Percentiles rank a stretch among this genome's conserved stretches.
phyloP scores from a whole-genome alignment of 2,113 vertebrate species.

The Polypterus senegalus region DNA sequence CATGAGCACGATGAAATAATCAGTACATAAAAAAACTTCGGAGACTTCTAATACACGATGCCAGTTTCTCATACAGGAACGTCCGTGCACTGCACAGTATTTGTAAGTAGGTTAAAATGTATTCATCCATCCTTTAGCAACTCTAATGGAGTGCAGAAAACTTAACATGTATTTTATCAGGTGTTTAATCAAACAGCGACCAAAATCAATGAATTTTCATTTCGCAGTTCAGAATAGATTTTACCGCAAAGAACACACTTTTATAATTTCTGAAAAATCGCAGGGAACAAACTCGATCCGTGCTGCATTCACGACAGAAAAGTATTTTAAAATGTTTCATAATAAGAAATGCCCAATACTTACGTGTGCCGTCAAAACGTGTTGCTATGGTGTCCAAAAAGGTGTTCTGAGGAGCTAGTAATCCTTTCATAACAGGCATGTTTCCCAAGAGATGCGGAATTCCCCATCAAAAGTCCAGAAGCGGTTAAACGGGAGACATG shows the following conservation, averaged over 20 bases:
- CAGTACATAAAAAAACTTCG: no score
- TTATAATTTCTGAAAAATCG: neutral
- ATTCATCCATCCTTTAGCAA: no score
- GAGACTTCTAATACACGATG: no score
- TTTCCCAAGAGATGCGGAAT: constrained; percentile 70
- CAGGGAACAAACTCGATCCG: neutral
- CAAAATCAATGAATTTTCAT: neutral
- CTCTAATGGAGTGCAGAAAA: neutral
- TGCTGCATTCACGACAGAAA: neutral
- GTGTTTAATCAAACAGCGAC: neutral
- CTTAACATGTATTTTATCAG: neutral
- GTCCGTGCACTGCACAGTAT: no score
- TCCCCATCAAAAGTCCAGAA: constrained; percentile 83
- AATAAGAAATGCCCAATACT: constrained; percentile 44
- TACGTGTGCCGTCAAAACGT: constrained; percentile 96
- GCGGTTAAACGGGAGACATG: constrained; percentile 26
- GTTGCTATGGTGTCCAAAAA: constrained; percentile 96
- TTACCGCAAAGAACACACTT: neutral
- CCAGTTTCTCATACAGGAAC: no score
- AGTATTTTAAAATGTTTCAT: neutral
- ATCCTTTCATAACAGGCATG: constrained; percentile 98
- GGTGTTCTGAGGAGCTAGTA: constrained; percentile 95
- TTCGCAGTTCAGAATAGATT: neutral
- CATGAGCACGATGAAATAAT: no score
- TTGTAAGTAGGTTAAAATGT: no score